phyloP scores from a whole-genome alignment of 35 echinoderm and acorn worm species.

The Nesometra sesokonis region DNA sequence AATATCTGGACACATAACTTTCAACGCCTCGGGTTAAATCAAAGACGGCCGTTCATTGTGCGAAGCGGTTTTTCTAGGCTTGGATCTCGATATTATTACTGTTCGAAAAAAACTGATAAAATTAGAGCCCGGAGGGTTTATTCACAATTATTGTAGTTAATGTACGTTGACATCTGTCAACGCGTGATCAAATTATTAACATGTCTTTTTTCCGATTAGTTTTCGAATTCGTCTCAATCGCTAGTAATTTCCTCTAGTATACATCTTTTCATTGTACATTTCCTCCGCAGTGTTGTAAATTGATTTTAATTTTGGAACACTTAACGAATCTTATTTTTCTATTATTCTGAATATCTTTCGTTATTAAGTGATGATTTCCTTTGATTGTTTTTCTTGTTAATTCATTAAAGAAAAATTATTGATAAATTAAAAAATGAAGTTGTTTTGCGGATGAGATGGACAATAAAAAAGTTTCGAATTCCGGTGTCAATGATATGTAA shows the following conservation, averaged over 20 bases:
- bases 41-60: neutral
- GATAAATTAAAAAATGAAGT: neutral
- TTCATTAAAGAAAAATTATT: neutral
- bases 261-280: neutral
- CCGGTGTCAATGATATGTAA: neutral
- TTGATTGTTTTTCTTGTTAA: neutral
- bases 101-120: neutral
- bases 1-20: neutral
- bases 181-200: neutral
- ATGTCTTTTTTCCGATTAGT: neutral
- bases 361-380: neutral
- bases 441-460: neutral
- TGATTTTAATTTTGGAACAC: neutral
- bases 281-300: neutral
- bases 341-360: neutral
- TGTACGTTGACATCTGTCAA: neutral
- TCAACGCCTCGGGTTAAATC: neutral
- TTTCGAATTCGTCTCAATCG: neutral
- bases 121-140: neutral
- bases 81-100: neutral
- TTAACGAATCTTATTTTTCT: neutral
- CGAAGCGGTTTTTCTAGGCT: neutral
- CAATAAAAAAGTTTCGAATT: neutral
- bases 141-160: neutral
- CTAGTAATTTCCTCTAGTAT: neutral